Percentiles rank a stretch among this genome's conserved stretches.
phyloP scores from a whole-genome alignment of 2,888 invertebrate genomes.

The Pomacea canaliculata region DNA sequence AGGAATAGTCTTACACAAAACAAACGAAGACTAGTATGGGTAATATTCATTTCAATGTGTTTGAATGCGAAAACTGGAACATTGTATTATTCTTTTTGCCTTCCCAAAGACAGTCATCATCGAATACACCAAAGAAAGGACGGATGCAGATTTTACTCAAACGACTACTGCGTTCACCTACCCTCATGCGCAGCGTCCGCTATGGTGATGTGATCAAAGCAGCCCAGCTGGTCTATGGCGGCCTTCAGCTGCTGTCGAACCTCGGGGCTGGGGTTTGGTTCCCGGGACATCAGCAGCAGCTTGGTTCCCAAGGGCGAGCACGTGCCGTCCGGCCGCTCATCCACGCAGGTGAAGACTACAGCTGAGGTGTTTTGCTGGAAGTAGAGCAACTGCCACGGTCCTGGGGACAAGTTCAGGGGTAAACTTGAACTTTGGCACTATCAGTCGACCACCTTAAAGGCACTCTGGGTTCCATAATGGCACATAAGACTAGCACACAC shows the following conservation, averaged over 20 bases:
- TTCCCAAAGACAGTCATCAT: too few relatives aligned
- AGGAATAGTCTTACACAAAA: too few relatives aligned
- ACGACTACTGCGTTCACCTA: neutral
- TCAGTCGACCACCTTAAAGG: too few relatives aligned
- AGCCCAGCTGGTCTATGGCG: constrained; percentile 1
- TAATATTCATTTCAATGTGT: too few relatives aligned
- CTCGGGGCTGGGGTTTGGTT: constrained; percentile 23
- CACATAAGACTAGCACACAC: too few relatives aligned
- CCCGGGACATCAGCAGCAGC: constrained; percentile 34
- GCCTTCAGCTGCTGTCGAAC: constrained; percentile 9
- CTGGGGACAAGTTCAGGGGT: constrained; percentile 22
- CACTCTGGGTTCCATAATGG: neutral
- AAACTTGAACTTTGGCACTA: neutral
- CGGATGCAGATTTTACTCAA: too few relatives aligned
- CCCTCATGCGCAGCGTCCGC: constrained; percentile 15
- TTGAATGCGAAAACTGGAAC: too few relatives aligned
- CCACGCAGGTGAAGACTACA: constrained; percentile 37
- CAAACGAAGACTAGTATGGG: too few relatives aligned
- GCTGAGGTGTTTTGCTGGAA: constrained; percentile 33
- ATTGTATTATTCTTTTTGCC: too few relatives aligned
- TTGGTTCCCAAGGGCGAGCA: constrained; percentile 30
- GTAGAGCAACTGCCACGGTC: constrained; percentile 37
- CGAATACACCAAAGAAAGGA: too few relatives aligned
- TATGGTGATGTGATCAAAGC: constrained; percentile 7
- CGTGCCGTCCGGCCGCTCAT: constrained; percentile 30